Evolutionary conservation across 2,797 vertebrate genomes (phyloP).

Genomic region (Spondyliosoma cantharus): DNA sequence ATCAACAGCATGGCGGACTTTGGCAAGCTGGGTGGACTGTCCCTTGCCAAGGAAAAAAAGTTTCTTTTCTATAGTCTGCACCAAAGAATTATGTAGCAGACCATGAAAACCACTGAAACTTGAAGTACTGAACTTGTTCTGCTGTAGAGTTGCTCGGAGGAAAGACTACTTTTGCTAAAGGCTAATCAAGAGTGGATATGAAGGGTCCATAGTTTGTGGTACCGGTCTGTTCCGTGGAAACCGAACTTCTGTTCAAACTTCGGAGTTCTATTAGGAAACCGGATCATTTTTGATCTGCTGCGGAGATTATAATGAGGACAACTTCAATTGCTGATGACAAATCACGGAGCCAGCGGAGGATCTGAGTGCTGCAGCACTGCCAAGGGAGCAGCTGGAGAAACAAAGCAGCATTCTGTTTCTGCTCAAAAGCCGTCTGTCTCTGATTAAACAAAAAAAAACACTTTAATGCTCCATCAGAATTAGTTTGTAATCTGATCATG

Average conservation of each 20-base stretch:
- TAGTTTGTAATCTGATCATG: constrained; percentile 55
- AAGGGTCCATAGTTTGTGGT: constrained; percentile 5
- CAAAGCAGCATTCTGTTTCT: constrained; percentile 72
- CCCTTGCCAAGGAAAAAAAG: constrained; percentile 28
- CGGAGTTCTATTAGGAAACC: constrained; percentile 27
- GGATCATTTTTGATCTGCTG: constrained; percentile 53
- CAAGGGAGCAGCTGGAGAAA: constrained; percentile 77
- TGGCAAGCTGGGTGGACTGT: constrained; percentile 30
- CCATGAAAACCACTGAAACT: constrained; percentile 22
- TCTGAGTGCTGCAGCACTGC: constrained; percentile 51
- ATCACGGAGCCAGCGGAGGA: constrained; percentile 61
- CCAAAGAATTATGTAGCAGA: constrained; percentile 15
- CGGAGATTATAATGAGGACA: constrained; percentile 54
- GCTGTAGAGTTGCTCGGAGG: constrained; percentile 23
- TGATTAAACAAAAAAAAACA: constrained; percentile 45
- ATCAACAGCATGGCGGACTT: constrained; percentile 28
- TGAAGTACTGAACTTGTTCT: constrained; percentile 31
- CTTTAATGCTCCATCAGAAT: constrained; percentile 53
- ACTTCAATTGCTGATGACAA: constrained; percentile 75
- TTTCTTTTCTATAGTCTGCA: constrained; percentile 16
- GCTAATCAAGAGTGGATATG: constrained; percentile 17
- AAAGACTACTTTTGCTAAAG: neutral
- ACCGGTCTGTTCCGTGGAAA: neutral
- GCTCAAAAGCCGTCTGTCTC: constrained; percentile 70
- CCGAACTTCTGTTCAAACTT: constrained; percentile 44